phyloP scores from a whole-genome alignment of 2,797 vertebrate genomes.

The Muscicapa comitata region DNA sequence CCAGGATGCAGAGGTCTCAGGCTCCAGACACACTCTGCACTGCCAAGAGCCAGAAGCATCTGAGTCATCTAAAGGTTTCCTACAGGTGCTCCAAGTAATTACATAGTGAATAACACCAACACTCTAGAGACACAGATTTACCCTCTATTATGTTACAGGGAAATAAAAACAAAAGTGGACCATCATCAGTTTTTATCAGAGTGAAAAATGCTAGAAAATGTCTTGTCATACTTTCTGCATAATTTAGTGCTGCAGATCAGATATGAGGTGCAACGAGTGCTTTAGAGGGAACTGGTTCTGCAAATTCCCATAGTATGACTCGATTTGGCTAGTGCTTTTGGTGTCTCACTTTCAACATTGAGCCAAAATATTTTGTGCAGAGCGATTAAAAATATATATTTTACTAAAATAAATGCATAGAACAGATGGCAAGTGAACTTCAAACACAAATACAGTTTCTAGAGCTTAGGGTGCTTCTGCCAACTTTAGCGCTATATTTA shows the following conservation, averaged over 20 bases:
- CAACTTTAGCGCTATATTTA: conserved; percentile 54
- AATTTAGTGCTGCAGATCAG: neutral
- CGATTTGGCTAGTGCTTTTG: neutral
- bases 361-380: conserved; percentile 14
- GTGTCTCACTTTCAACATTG: neutral
- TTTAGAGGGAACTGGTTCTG: neutral
- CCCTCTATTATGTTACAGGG: neutral
- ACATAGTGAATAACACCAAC: neutral
- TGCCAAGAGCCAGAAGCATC: neutral
- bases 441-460: conserved; percentile 24
- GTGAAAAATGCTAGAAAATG: neutral
- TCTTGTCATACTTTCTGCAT: neutral
- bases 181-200: neutral
- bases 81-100: neutral
- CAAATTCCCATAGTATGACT: conserved; percentile 27
- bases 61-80: neutral
- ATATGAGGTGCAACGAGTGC: neutral
- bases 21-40: neutral
- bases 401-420: conserved; percentile 45
- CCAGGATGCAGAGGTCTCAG: neutral
- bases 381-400: conserved; percentile 24
- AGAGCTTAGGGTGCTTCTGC: conserved; percentile 5
- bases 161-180: neutral
- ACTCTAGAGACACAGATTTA: neutral
- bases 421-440: conserved; percentile 39